phyloP scores from a whole-genome alignment of 2,797 vertebrate genomes.

The Typhlichthys eigenmanni region DNA sequence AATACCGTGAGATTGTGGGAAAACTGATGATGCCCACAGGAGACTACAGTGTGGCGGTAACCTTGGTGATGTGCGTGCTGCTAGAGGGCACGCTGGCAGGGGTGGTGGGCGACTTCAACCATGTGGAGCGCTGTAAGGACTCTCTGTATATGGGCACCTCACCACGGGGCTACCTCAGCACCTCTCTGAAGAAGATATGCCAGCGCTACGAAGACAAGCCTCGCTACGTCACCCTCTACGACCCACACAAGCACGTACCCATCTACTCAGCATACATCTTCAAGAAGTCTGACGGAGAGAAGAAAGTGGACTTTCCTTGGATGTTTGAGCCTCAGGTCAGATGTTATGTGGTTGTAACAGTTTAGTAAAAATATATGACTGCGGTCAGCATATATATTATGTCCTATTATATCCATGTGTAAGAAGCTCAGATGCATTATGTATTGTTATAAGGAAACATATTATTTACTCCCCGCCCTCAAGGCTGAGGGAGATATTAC shows the following conservation, averaged over 20 bases:
- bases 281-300: constrained; percentile 76
- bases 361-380: too few species aligned
- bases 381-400: too few species aligned
- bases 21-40: constrained; percentile 30
- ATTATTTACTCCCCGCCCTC: background rate
- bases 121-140: constrained; percentile 71
- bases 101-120: constrained; percentile 72
- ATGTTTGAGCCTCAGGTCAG: constrained; percentile 79
- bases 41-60: constrained; percentile 5
- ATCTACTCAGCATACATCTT: constrained; percentile 74
- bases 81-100: constrained; percentile 36
- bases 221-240: constrained; percentile 68
- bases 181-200: constrained; percentile 68
- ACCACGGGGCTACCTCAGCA: constrained; percentile 68
- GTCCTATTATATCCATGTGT: too few species aligned
- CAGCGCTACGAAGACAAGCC: constrained; percentile 69
- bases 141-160: constrained; percentile 75
- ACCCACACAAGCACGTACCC: constrained; percentile 65
- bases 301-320: constrained; percentile 76
- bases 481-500: background rate
- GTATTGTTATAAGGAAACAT: background rate
- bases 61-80: constrained; percentile 32
- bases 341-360: background rate
- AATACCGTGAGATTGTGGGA: background rate
- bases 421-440: too few species aligned